Evolutionary conservation across 2,113 vertebrate genomes (phyloP).

Genomic region (Ailurus styani): DNA sequence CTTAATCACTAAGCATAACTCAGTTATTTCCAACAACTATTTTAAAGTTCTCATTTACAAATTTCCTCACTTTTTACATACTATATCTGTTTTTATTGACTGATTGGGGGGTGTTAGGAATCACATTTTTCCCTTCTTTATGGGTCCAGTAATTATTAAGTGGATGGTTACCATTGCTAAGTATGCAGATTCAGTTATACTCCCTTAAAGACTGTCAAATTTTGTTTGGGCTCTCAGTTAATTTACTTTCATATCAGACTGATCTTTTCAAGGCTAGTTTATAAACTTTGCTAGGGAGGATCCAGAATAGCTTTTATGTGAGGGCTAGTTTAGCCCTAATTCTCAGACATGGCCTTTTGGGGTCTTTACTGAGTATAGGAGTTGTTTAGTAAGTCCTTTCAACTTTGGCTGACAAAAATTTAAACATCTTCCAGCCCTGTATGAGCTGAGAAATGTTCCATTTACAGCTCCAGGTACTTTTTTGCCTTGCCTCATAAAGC

Average conservation of each 20-base stretch:
- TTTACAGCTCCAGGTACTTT: neutral
- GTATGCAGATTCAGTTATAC: neutral
- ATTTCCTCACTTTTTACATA: neutral
- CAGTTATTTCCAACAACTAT: neutral
- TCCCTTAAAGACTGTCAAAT: neutral
- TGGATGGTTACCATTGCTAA: neutral
- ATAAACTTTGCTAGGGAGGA: neutral
- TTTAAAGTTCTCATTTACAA: neutral
- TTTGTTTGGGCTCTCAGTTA: neutral
- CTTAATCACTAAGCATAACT: neutral
- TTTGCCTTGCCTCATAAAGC: neutral
- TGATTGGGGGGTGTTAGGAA: neutral
- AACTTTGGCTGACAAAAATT: neutral
- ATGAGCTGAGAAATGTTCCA: neutral
- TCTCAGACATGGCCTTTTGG: neutral
- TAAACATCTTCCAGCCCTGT: neutral
- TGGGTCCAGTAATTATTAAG: neutral
- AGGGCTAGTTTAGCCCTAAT: neutral
- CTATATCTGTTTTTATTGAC: neutral
- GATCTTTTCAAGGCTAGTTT: neutral
- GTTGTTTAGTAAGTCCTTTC: neutral
- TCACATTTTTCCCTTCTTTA: neutral
- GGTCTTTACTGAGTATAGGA: neutral
- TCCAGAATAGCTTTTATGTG: neutral
- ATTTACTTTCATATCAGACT: neutral